Percentiles rank a stretch among this genome's conserved stretches.
Conservation (phyloP, 2,888 invertebrate genomes). For the Phlogophora meticulosa region DNA sequence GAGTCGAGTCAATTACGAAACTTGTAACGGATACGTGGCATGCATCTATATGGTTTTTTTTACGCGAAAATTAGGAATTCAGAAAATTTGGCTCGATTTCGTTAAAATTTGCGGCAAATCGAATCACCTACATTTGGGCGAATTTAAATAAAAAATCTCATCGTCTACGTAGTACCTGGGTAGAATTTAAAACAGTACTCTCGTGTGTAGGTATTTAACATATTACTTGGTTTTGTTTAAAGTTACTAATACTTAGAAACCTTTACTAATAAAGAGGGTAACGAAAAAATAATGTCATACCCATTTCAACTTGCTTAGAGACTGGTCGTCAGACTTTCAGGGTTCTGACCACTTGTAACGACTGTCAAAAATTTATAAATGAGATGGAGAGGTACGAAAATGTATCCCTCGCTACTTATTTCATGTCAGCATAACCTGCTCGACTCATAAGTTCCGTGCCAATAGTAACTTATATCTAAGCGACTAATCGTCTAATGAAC, state of each 20-base stretch:
- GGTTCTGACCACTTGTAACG: no score
- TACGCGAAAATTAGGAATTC: not conserved
- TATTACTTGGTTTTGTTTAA: not conserved
- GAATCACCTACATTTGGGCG: constrained; percentile 18
- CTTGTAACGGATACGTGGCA: constrained; percentile 22
- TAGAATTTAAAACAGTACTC: constrained; percentile 26
- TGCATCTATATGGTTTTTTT: not conserved
- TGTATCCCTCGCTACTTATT: no score
- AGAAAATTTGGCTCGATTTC: not conserved
- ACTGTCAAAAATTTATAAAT: no score
- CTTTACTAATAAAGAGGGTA: not conserved
- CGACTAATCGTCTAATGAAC: constrained; percentile 40
- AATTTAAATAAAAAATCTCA: constrained; percentile 29
- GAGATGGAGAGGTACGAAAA: no score
- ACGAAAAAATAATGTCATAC: no score
- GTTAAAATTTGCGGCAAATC: constrained; percentile 23
- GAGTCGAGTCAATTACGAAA: constrained; percentile 49
- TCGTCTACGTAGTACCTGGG: not conserved
- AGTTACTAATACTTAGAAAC: not conserved
- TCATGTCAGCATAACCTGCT: no score
- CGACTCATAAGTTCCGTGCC: not conserved
- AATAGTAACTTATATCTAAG: not conserved
- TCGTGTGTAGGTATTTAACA: not conserved
- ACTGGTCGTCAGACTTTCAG: no score
- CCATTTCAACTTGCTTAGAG: no score